Evolutionary conservation across 2,113 vertebrate species (phyloP).

Genomic region (Jacana jacana): DNA sequence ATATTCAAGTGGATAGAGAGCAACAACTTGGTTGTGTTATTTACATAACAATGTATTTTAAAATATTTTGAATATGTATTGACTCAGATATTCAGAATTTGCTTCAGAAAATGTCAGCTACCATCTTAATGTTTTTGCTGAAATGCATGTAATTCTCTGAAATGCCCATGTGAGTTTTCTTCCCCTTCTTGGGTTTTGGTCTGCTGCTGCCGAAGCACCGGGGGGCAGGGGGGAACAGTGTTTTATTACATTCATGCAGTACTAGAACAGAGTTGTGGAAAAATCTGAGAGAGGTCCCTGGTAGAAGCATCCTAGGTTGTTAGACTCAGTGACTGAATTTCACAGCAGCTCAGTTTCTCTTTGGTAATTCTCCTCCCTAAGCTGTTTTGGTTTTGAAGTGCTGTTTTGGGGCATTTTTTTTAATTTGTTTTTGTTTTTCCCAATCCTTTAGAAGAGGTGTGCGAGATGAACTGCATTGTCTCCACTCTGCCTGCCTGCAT

Average conservation of each 20-base stretch:
- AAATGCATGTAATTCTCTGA: background rate
- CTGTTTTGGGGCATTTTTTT: background rate
- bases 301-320: background rate
- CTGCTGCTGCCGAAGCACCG: background rate
- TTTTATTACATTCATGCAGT: background rate
- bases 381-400: background rate
- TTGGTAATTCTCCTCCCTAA: background rate
- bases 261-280: background rate
- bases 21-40: background rate
- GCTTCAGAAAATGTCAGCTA: background rate
- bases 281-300: background rate
- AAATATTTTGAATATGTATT: background rate
- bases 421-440: too few relatives aligned
- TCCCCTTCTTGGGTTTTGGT: background rate
- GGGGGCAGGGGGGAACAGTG: too few relatives aligned
- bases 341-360: background rate
- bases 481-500: rapidly evolving
- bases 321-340: background rate
- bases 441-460: background rate
- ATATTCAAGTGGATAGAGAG: background rate
- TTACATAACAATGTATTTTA: background rate
- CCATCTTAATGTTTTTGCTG: background rate
- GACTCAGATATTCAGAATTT: background rate
- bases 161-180: background rate
- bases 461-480: background rate